Evolutionary conservation across 2,113 vertebrate genomes (phyloP).

Genomic region (Sinocyclocheilus anshuiensis): DNA sequence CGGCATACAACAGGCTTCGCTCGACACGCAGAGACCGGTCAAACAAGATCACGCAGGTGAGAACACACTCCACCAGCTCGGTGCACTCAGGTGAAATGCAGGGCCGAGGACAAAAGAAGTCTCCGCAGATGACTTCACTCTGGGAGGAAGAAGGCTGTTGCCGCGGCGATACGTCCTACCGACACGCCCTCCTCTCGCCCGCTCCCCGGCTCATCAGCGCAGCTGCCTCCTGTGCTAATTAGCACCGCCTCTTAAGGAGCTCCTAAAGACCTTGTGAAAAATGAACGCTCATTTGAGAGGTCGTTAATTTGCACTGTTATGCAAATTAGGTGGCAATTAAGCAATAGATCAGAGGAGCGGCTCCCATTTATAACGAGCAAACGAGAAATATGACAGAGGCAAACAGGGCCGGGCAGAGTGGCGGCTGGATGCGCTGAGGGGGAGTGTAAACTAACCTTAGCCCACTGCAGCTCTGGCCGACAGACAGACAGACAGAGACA

Average conservation of each 20-base stretch:
- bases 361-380: conserved; percentile 82
- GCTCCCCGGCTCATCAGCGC: conserved; percentile 73
- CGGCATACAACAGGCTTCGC: conserved; percentile 50
- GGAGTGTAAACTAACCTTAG: conserved; percentile 35
- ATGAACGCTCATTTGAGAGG: conserved; percentile 85
- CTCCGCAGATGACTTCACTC: conserved; percentile 39
- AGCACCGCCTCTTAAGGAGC: conserved; percentile 84
- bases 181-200: conserved; percentile 43
- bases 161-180: conserved; percentile 65
- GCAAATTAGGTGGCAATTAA: conserved; percentile 87
- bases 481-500: conserved; percentile 9
- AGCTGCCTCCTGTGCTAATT: conserved; percentile 83
- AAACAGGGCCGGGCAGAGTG: conserved; percentile 70
- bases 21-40: conserved; percentile 27
- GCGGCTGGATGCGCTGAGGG: conserved; percentile 54
- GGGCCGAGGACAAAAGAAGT: conserved; percentile 31
- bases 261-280: conserved; percentile 87
- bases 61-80: conserved; percentile 17
- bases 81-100: neutral
- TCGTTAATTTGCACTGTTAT: conserved; percentile 88
- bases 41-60: conserved; percentile 43
- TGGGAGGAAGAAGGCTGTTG: conserved; percentile 58
- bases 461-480: conserved; percentile 14
- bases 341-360: conserved; percentile 82
- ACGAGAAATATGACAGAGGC: conserved; percentile 80